Base-by-base conservation (phyloP, 2,888 invertebrate genomes). In the Bugulina stolonifera region DNA sequence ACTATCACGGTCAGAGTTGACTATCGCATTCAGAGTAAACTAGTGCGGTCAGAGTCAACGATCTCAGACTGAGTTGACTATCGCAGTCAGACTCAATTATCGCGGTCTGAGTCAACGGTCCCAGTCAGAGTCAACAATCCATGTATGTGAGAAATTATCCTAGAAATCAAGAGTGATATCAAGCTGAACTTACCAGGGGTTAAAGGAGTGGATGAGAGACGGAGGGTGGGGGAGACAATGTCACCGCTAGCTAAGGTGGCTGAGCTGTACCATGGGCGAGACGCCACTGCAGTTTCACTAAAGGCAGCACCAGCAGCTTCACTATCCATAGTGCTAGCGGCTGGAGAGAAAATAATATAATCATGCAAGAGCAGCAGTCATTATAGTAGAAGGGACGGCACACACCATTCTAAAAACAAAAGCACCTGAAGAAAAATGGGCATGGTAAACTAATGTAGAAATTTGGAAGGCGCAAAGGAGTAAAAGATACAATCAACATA, bases 211-310 rank as follows among this genome's bases (percentile, higher is more conserved):
- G 43, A 5, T n/a, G 57, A 25, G n/a, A 32, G 64, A 32, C 25
- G 34, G 29, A 64, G 64, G 3, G 32, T 29, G 1, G 64, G 58
- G 29, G 64, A 69, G 25, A 52, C n/a, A 14, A 43, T 29, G 27
- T 73, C 73, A 74, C 58, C 73, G 72, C 5, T 64, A 14, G 23
- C 32, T 14, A 27, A 10, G 32, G 23, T 57, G 57, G 22, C 27
- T 14, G 74, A 73, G 52, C 74, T 74, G 5, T 76, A 73, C 54
- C 71, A 75, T 29, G 43, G 10, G 34, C 71, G 54, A 54, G 29
- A 54, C n/a, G 55, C 27, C 2, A n/a, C 54, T 32, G 55, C n/a
- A 14, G 35, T 54, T n/a, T 2, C 32, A 54, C 34, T n/a, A 1
- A 29, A 22, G 32, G 10, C 32, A 27, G 22, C 64, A 22, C 22